Percentiles rank a stretch among this genome's conserved stretches.
Conservation (phyloP, 2,113 vertebrate genomes). For the Corynorhinus townsendii region DNA sequence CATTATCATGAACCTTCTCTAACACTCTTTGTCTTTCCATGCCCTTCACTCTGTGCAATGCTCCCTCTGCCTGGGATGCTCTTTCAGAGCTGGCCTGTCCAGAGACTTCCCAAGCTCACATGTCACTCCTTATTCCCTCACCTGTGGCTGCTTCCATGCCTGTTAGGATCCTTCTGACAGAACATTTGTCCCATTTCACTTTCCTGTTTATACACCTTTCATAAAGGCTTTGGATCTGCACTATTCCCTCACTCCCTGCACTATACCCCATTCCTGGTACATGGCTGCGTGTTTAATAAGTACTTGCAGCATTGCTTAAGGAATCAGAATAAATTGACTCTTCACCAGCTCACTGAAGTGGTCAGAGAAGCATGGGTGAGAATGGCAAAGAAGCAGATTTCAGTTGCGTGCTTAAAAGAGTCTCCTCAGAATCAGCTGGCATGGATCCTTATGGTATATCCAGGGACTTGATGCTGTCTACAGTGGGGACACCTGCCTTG, state of each 20-base stretch:
- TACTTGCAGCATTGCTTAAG: not conserved
- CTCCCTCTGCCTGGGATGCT: not conserved
- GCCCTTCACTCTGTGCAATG: accelerated
- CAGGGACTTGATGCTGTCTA: not conserved
- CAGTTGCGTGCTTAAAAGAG: not conserved
- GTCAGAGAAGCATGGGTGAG: not conserved
- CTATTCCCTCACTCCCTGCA: not conserved
- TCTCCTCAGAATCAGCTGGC: not conserved
- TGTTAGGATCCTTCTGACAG: not conserved
- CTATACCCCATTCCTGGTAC: not conserved
- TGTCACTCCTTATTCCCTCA: not conserved
- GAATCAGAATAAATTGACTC: not conserved
- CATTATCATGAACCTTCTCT: not conserved
- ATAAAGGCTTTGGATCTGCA: not conserved
- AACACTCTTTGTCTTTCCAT: not conserved
- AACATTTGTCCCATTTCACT: not conserved
- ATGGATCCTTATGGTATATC: not conserved
- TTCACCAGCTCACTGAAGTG: not conserved
- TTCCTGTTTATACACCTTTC: not conserved
- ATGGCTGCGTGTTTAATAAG: not conserved
- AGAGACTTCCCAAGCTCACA: not conserved
- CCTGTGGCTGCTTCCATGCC: not conserved
- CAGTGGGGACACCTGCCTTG: not conserved
- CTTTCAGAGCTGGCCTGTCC: not conserved
- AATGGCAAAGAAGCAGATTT: not conserved